Conservation (phyloP, 2,888 invertebrate species). For the Siphonodentalium dalli region DNA sequence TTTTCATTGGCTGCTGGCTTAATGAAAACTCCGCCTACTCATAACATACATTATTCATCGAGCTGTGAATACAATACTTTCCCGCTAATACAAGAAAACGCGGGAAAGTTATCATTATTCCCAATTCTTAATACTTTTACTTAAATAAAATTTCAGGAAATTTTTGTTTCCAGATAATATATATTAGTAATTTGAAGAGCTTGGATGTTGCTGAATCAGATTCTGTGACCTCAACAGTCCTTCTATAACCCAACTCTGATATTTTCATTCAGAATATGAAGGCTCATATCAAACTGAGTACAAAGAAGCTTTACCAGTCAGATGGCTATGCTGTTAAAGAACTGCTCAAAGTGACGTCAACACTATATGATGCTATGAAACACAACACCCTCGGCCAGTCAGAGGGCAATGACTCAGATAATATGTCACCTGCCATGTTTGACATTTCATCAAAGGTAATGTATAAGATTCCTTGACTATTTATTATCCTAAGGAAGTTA, state of each 20-base stretch:
- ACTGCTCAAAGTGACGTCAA: constrained; percentile 84
- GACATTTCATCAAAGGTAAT: constrained; percentile 61
- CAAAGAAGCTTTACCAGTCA: constrained; percentile 94
- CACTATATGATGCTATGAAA: constrained; percentile 81
- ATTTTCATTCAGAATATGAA: constrained; percentile 74
- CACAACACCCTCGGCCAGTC: constrained; percentile 45
- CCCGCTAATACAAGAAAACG: no score
- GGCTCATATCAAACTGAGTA: constrained; percentile 90
- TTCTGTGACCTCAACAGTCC: background rate
- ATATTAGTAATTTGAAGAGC: no score
- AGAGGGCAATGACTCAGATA: constrained; percentile 48
- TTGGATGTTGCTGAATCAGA: no score
- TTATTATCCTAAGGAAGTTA: no score
- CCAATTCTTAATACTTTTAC: no score
- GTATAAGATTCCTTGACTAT: no score
- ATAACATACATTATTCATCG: no score
- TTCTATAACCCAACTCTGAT: background rate
- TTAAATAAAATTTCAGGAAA: background rate
- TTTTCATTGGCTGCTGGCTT: no score
- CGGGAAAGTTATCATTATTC: no score
- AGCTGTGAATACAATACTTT: no score
- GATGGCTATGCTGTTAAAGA: constrained; percentile 96
- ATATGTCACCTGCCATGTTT: constrained; percentile 47
- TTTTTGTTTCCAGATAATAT: background rate
- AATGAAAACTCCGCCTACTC: no score